A percentile compares a stretch with the other conserved stretches of the same genome.
Conservation (phyloP, 2,797 vertebrate genomes). For the Aplochiton taeniatus region DNA sequence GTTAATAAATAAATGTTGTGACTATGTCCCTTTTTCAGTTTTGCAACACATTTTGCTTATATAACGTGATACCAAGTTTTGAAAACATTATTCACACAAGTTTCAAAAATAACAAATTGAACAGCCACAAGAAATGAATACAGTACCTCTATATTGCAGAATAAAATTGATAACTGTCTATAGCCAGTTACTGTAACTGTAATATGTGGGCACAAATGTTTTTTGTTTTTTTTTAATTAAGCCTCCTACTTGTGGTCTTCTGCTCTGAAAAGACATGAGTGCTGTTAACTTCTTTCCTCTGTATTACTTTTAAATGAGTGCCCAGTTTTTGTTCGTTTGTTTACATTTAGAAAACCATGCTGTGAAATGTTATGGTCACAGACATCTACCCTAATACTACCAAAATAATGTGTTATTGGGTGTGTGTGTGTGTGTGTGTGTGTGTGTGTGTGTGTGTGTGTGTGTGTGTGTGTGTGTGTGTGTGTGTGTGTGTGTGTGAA, state of each 20-base stretch:
- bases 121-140: constrained; percentile 33
- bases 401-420: constrained; percentile 26
- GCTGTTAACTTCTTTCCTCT: not conserved
- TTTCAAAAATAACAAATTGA: constrained; percentile 23
- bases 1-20: too few species aligned
- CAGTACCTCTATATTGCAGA: constrained; percentile 25
- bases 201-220: constrained; percentile 19
- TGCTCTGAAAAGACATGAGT: constrained; percentile 20
- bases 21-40: too few species aligned
- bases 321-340: not conserved
- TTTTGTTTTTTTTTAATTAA: constrained; percentile 12
- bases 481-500: not conserved
- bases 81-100: not conserved
- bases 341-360: constrained; percentile 40
- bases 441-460: constrained; percentile 2
- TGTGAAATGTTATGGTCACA: constrained; percentile 27
- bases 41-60: too few species aligned
- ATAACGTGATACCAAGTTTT: not conserved
- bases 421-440: constrained; percentile 9
- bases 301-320: constrained; percentile 1
- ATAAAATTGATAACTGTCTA: constrained; percentile 22
- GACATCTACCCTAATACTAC: constrained; percentile 35
- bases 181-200: too few species aligned
- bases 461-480: not conserved
- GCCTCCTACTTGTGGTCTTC: constrained; percentile 1